These are phyloP conservation scores for Troides oblongomaculatus DNA, from an alignment of 2,888 invertebrate genomes.

Conservation along the genomic window DNA sequence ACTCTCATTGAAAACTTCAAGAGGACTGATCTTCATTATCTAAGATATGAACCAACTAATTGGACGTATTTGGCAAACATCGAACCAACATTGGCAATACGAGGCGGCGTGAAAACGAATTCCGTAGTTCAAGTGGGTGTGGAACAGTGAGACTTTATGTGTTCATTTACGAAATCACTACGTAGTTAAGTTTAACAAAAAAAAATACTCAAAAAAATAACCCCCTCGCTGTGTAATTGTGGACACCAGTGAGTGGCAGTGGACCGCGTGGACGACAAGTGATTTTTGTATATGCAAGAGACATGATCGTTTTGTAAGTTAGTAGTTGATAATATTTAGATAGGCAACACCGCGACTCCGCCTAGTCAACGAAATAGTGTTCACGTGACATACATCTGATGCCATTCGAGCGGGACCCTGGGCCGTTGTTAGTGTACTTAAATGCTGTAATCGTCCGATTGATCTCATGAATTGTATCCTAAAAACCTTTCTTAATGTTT, in stretches of 20 bases:
- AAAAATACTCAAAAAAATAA: slow-evolving; percentile 65
- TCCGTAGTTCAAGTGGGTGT: slow-evolving; percentile 24
- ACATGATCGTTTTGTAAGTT: slow-evolving; percentile 39
- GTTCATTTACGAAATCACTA: slow-evolving; percentile 54
- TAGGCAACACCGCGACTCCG: slow-evolving; percentile 58
- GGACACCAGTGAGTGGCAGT: slow-evolving; percentile 59
- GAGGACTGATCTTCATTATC: too few species aligned
- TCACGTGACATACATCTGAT: slow-evolving; percentile 31
- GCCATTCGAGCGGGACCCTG: slow-evolving; percentile 28
- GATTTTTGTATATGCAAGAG: slow-evolving; percentile 53
- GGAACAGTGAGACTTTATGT: slow-evolving; percentile 55
- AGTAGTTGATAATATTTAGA: slow-evolving; percentile 39
- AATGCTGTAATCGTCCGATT: slow-evolving; percentile 55
- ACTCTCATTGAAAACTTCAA: too few species aligned
- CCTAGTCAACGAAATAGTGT: slow-evolving; percentile 72
- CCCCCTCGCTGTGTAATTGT: slow-evolving; percentile 42
- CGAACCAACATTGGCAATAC: slow-evolving; percentile 11
- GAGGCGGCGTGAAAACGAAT: slow-evolving; percentile 1
- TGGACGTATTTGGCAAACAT: slow-evolving; percentile 20
- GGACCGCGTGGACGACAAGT: slow-evolving; percentile 61
- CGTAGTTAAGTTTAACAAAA: slow-evolving; percentile 35
- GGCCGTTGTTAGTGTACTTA: slow-evolving; percentile 51
- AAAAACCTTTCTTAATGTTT: slow-evolving; percentile 17
- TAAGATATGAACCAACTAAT: too few species aligned
- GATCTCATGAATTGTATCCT: slow-evolving; percentile 62